Percentiles rank a stretch among this genome's conserved stretches.
Conservation (phyloP, 2,113 vertebrate genomes). For the Neogobius melanostomus region DNA sequence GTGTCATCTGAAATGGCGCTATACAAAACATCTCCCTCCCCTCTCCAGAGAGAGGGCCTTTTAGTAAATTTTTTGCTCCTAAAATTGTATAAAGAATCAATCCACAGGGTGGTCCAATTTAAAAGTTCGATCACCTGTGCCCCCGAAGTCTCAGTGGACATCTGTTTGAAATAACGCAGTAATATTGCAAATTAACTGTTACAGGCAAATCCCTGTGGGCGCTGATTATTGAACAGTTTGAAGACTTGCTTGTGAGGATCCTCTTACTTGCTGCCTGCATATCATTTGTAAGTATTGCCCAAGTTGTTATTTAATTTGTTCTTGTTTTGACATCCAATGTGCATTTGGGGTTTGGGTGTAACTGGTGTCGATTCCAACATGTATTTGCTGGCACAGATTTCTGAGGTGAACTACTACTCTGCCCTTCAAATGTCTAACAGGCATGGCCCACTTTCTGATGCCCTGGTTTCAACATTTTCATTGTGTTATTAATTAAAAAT, state of each 20-base stretch:
- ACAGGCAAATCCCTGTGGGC: conserved; percentile 95
- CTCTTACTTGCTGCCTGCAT: conserved; percentile 97
- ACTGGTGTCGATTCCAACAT: no score
- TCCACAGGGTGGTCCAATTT: no score
- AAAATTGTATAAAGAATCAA: no score
- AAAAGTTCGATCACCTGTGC: no score
- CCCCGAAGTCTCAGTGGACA: no score
- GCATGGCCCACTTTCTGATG: conserved; percentile 32
- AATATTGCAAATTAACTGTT: conserved; percentile 6
- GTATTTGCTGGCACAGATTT: conserved; percentile 49
- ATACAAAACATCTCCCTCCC: no score
- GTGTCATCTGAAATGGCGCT: no score
- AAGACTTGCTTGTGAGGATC: conserved; percentile 97
- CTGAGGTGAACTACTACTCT: conserved; percentile 37
- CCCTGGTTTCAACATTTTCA: conserved; percentile 11
- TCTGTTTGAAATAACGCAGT: neutral
- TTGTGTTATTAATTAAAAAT: conserved; percentile 25
- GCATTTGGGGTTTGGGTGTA: conserved; percentile 13
- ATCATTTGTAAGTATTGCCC: conserved; percentile 92
- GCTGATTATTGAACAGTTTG: conserved; percentile 96
- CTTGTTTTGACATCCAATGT: conserved; percentile 1
- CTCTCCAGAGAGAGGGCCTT: no score
- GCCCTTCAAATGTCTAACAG: conserved; percentile 19
- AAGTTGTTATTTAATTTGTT: no score
- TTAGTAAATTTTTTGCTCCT: no score